Evolutionary conservation across 2,113 vertebrate genomes (phyloP), one percentile per base, ranked within the genome.

Genomic region (Rana temporaria): DNA sequence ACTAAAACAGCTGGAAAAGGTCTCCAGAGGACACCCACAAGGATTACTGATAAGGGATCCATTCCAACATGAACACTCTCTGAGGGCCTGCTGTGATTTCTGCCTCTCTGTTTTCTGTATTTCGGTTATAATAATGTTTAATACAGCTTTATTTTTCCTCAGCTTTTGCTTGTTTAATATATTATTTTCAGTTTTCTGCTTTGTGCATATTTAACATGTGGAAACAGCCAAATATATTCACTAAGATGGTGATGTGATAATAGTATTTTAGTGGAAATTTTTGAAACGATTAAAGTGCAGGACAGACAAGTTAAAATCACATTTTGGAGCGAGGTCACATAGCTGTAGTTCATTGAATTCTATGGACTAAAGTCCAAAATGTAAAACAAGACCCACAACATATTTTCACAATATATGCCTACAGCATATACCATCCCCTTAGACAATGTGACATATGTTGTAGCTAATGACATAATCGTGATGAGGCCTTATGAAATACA

Each of bases 151-250:
- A 30, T 11, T 48, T 34, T 62, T 19, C 14, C 34, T 59, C 42
- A 64, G 78, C 76, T 52, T 66, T 22, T 82, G 4, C 72, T 0
- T 79, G 7, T 22, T 81, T 80, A 57, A 55, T n/a, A 9, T 80
- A 78, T 80, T 70, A 68, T 84, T 78, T 76, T 76, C 81, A 68
- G 18, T 38, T 59, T 12, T 60, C 24, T 70, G 71, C 52, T 15
- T 69, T 81, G 66, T 65, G 78, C 30, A 22, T 78, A 85, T 78
- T 72, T 24, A 71, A 53, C n/a, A 22, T 59, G 56, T 85, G 56
- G 72, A 79, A 32, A 18, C 60, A 82, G 74, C 80, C 73, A 64
- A 66, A 34, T 67, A 57, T 63, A 70, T 83, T 87, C 85, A 63
- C 79, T 84, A 30, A 24, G 52, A 63, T 64, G 74, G 34, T 79